Percentiles rank a stretch among this genome's conserved stretches.
phyloP scores from a whole-genome alignment of 2,888 invertebrate species.

The Psylliodes chrysocephalus region DNA sequence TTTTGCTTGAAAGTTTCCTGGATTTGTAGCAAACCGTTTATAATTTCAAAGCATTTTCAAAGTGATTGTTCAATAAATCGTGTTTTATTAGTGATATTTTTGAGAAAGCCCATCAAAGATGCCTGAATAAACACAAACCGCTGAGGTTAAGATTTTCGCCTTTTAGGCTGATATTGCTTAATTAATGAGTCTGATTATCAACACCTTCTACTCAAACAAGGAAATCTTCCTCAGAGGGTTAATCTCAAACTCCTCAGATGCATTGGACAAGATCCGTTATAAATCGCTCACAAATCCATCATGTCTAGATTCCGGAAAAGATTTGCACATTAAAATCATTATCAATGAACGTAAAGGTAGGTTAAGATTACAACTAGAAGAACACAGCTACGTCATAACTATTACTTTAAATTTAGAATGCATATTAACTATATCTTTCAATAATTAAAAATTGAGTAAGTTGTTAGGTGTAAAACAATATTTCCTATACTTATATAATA shows the following conservation, averaged over 20 bases:
- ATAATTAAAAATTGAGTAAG: no score
- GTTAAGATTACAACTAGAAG: no score
- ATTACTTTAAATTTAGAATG: no score
- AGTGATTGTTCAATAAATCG: constrained; percentile 37
- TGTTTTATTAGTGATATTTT: constrained; percentile 29
- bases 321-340: constrained; percentile 94
- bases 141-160: constrained; percentile 95
- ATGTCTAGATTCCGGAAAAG: constrained; percentile 93
- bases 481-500: no score
- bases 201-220: constrained; percentile 99
- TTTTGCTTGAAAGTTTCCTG: no score
- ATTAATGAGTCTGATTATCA: constrained; percentile 99
- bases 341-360: constrained; percentile 96
- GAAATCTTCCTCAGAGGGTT: constrained; percentile 99
- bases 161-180: constrained; percentile 99
- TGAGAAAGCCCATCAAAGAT: constrained; percentile 64
- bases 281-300: constrained; percentile 96
- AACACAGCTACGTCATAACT: no score
- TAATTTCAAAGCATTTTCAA: constrained; percentile 35
- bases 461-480: no score
- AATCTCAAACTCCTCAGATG: constrained; percentile 98
- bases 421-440: no score
- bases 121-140: constrained; percentile 77
- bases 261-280: constrained; percentile 92
- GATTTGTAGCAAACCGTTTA: no score